phyloP scores from a whole-genome alignment of 30 jellyfish, hydroid and myxozoan genomes.

The Chrysaora quinquecirrha region DNA sequence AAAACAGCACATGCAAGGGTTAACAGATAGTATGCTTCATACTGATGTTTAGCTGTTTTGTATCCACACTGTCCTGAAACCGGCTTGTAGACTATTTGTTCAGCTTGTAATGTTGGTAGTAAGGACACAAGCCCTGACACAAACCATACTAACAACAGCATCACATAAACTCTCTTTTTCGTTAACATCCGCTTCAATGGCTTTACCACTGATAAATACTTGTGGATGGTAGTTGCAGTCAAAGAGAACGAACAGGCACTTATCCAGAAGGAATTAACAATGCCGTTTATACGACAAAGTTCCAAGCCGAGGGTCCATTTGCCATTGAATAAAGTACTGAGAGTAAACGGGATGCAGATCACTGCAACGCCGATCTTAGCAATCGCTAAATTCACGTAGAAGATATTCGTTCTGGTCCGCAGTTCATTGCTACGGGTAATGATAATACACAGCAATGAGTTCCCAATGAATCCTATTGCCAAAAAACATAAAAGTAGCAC shows the following conservation, averaged over 20 bases:
- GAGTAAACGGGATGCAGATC: constrained; percentile 69
- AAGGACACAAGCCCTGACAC: constrained; percentile 47
- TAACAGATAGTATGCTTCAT: constrained; percentile 24
- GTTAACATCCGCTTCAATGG: constrained; percentile 66
- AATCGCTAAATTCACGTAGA: constrained; percentile 55
- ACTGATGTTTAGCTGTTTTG: constrained; percentile 6
- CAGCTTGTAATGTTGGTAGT: constrained; percentile 48
- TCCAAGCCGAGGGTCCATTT: constrained; percentile 65
- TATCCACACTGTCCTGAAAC: constrained; percentile 74
- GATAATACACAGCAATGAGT: constrained; percentile 15
- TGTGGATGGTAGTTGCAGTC: constrained; percentile 69
- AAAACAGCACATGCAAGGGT: constrained; percentile 47
- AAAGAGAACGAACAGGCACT: constrained; percentile 69
- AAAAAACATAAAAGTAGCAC: constrained; percentile 14
- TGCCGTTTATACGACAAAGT: constrained; percentile 65
- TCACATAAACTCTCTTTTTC: constrained; percentile 13
- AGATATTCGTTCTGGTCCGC: constrained; percentile 71
- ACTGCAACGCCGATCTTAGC: constrained; percentile 73
- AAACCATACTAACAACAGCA: constrained; percentile 37
- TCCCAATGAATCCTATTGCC: constrained; percentile 63
- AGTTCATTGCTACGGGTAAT: constrained; percentile 55
- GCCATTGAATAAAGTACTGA: constrained; percentile 52
- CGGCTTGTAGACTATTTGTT: constrained; percentile 55
- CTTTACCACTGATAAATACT: constrained; percentile 40
- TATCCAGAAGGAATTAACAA: constrained; percentile 71